Conservation (phyloP, 1,140 invertebrate species). For the Anastrepha ludens region DNA sequence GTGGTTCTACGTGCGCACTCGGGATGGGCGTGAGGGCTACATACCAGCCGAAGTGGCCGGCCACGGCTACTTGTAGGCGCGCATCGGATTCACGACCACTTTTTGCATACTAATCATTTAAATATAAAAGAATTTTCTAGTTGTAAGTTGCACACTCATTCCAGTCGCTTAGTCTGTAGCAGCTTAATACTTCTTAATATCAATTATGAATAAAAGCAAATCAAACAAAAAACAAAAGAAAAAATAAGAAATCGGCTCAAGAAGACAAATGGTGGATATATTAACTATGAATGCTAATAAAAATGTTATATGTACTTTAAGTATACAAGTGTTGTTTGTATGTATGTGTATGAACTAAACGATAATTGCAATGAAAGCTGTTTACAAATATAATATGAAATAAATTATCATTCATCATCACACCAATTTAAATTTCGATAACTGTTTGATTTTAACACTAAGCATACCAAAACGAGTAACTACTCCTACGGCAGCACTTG, state of each 20-base stretch:
- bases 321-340: conserved; percentile 47
- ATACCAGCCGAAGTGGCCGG: conserved; percentile 85
- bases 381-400: conserved; percentile 34
- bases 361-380: conserved; percentile 24
- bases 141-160: conserved; percentile 54
- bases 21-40: conserved; percentile 82
- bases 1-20: conserved; percentile 84
- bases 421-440: not conserved
- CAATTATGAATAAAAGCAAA: not conserved
- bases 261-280: not conserved
- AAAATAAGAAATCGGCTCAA: no score
- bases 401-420: conserved; percentile 34
- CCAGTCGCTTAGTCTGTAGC: conserved; percentile 53
- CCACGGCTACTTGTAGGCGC: conserved; percentile 81
- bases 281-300: not conserved
- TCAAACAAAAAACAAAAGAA: no score
- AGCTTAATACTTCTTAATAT: not conserved
- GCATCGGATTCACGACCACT: not conserved
- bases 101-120: conserved; percentile 21
- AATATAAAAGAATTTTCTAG: conserved; percentile 20
- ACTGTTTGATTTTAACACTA: not conserved
- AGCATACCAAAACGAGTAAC: no score
- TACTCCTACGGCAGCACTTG: no score
- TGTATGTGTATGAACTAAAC: conserved; percentile 30
- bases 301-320: conserved; percentile 36